These are phyloP conservation scores for Antheraea assamensis DNA, from an alignment of 2,888 invertebrate genomes.

Conservation along the genomic window DNA sequence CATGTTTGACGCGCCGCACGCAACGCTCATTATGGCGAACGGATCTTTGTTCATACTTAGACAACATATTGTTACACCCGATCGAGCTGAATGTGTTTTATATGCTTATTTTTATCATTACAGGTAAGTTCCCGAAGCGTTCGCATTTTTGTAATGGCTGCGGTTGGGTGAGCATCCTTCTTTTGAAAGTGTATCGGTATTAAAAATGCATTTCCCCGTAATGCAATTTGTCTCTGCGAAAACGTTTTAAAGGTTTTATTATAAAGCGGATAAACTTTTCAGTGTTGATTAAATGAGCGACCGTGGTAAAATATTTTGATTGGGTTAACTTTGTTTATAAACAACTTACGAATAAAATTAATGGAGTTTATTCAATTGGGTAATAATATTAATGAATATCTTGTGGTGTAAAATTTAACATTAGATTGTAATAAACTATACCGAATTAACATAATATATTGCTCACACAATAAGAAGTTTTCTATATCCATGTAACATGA, in stretches of 20 bases:
- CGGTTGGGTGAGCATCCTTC: slow-evolving; percentile 64
- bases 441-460: too few relatives aligned
- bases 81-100: slow-evolving; percentile 72
- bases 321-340: neutral
- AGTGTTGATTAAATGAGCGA: slow-evolving; percentile 11
- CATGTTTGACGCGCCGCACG: slow-evolving; percentile 81
- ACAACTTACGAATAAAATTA: neutral
- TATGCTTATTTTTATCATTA: slow-evolving; percentile 77
- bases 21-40: slow-evolving; percentile 79
- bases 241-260: slow-evolving; percentile 14
- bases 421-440: neutral
- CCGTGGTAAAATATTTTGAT: neutral
- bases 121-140: slow-evolving; percentile 71
- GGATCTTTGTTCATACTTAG: slow-evolving; percentile 77
- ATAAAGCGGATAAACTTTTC: slow-evolving; percentile 11
- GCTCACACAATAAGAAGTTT: too few relatives aligned
- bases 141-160: slow-evolving; percentile 62
- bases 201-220: slow-evolving; percentile 21
- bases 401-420: neutral
- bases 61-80: slow-evolving; percentile 76
- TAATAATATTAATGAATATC: neutral
- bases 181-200: slow-evolving; percentile 56
- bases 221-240: slow-evolving; percentile 20
- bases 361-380: neutral
- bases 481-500: too few relatives aligned